Evolutionary conservation across 2,113 vertebrate species (phyloP).

Genomic region (Anhinga rufa): DNA sequence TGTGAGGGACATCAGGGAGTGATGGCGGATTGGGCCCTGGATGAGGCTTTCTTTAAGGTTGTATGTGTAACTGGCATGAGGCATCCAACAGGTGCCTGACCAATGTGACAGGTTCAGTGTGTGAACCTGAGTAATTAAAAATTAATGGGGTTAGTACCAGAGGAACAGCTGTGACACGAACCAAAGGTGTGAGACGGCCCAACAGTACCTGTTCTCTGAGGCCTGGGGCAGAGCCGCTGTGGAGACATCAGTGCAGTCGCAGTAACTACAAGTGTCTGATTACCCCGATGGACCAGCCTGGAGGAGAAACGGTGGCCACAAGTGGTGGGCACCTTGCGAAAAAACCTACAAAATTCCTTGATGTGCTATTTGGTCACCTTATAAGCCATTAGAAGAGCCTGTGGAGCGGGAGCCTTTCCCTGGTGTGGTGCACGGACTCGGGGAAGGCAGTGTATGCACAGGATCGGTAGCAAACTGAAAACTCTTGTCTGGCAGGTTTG

Average conservation of each 20-base stretch:
- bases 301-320: neutral
- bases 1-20: neutral
- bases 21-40: neutral
- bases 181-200: neutral
- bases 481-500: neutral
- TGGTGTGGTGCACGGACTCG: neutral
- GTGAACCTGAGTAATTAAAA: neutral
- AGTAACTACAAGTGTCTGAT: fast-evolving
- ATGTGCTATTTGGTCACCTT: neutral
- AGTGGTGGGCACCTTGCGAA: neutral
- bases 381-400: neutral
- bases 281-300: neutral
- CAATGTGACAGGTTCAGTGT: neutral
- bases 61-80: neutral
- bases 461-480: neutral
- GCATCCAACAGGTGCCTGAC: neutral
- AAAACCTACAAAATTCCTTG: neutral
- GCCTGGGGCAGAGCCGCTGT: neutral
- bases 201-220: too few species aligned
- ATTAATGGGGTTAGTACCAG: neutral
- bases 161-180: neutral
- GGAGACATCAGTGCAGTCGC: neutral
- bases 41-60: neutral
- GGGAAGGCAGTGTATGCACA: fast-evolving
- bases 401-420: neutral